Percentiles rank a stretch among this genome's conserved stretches.
Evolutionary conservation across 2,888 invertebrate species (phyloP).

Genomic region (Agonopterix subpropinquella): DNA sequence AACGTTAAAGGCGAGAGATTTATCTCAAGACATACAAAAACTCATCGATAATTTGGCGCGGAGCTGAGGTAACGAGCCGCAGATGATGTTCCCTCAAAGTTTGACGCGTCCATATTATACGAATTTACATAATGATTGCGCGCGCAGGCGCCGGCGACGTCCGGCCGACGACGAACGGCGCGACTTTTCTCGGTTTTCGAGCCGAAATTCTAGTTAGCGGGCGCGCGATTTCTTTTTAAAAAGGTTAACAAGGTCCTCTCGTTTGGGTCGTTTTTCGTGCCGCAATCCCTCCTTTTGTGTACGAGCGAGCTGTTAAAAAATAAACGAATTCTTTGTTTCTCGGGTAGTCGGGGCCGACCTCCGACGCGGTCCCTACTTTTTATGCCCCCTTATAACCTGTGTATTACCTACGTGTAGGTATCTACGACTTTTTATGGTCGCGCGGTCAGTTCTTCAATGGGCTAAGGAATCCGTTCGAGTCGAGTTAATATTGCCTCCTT

Average conservation of each 20-base stretch:
- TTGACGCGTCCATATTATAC: conserved; percentile 35
- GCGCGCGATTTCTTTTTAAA: conserved; percentile 72
- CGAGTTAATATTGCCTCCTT: conserved; percentile 47
- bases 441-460: conserved; percentile 74
- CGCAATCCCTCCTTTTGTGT: conserved; percentile 71
- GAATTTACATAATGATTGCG: conserved; percentile 69
- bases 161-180: conserved; percentile 44
- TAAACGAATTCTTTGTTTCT: conserved; percentile 75
- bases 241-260: conserved; percentile 73
- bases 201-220: conserved; percentile 73
- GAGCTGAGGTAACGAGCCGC: conserved; percentile 32
- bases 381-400: conserved; percentile 74
- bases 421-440: conserved; percentile 71
- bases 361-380: conserved; percentile 73
- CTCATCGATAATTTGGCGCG: conserved; percentile 41
- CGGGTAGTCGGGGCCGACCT: conserved; percentile 72
- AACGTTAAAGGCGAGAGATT: background rate
- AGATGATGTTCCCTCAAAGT: conserved; percentile 34
- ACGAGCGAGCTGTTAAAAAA: conserved; percentile 75
- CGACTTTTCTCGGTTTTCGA: conserved; percentile 71
- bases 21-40: conserved; percentile 8
- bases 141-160: conserved; percentile 64
- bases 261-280: conserved; percentile 71
- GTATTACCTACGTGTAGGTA: conserved; percentile 75
- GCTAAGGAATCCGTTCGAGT: conserved; percentile 73